Evolutionary conservation across 2,113 vertebrate genomes (phyloP).

Genomic region (Bufo gargarizans): DNA sequence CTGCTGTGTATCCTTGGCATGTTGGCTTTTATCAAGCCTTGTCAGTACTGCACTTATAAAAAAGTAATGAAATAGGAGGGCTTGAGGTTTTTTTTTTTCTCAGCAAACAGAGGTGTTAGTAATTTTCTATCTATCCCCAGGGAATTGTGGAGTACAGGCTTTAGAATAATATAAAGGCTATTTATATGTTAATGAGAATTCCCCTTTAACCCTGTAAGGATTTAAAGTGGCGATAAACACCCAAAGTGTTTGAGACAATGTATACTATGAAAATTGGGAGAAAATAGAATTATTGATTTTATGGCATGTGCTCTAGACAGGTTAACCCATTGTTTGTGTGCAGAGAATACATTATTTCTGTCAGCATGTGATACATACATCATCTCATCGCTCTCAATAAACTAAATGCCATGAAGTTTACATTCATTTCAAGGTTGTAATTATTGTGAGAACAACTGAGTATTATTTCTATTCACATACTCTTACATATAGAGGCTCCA

Average conservation of each 20-base stretch:
- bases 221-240: slow-evolving; percentile 49
- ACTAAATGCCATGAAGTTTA: not conserved
- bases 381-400: not conserved
- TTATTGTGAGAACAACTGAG: not conserved
- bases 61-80: slow-evolving; percentile 7
- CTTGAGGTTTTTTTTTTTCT: slow-evolving; percentile 16
- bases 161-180: slow-evolving; percentile 55
- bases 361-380: not conserved
- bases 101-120: slow-evolving; percentile 37
- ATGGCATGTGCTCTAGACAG: slow-evolving; percentile 16
- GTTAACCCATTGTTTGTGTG: slow-evolving; percentile 40
- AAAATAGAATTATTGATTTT: slow-evolving; percentile 57
- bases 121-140: slow-evolving; percentile 39
- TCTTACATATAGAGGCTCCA: not conserved
- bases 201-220: slow-evolving; percentile 54
- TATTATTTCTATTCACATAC: not conserved
- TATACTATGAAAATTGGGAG: slow-evolving; percentile 47
- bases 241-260: slow-evolving; percentile 36
- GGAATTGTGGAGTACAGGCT: slow-evolving; percentile 41
- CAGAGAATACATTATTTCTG: slow-evolving; percentile 16
- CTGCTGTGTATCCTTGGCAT: not conserved
- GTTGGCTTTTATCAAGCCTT: not conserved
- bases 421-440: not conserved
- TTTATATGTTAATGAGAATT: slow-evolving; percentile 58
- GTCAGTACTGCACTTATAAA: not conserved